A percentile compares a stretch with the other conserved stretches of the same genome.
Conservation (phyloP, 2,888 invertebrate species). For the Drosophila nr. perissopoda region DNA sequence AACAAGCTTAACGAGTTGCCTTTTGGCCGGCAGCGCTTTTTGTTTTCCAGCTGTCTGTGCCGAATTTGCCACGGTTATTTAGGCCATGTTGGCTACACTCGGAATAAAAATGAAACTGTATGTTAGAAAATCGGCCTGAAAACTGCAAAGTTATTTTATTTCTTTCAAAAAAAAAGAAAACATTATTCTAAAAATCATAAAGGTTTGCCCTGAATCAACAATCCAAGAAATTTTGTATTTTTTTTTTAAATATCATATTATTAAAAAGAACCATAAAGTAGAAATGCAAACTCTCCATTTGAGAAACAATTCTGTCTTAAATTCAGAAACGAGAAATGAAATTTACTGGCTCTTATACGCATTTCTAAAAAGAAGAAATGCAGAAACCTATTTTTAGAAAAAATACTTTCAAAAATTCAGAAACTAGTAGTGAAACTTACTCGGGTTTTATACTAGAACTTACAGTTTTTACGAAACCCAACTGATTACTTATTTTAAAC, state of each 20-base stretch:
- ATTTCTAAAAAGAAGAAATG: too few relatives aligned
- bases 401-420: too few relatives aligned
- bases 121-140: neutral
- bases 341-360: too few relatives aligned
- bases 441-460: too few relatives aligned
- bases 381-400: too few relatives aligned
- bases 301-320: neutral
- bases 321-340: too few relatives aligned
- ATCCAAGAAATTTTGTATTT: neutral
- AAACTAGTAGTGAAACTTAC: too few relatives aligned
- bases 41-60: constrained; percentile 22
- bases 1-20: constrained; percentile 76
- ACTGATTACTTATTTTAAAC: neutral
- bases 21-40: constrained; percentile 39
- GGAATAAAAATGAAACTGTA: neutral
- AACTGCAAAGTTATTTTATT: neutral
- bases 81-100: neutral
- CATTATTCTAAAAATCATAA: neutral
- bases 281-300: neutral
- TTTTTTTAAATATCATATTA: neutral
- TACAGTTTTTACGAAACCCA: neutral
- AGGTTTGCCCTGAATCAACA: neutral
- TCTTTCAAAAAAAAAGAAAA: neutral
- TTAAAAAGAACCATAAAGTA: neutral
- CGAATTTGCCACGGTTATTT: constrained; percentile 39